A percentile compares a stretch with the other conserved stretches of the same genome.
Evolutionary conservation across 1,140 invertebrate genomes (phyloP).

Genomic region (Scaptomyza pallida): DNA sequence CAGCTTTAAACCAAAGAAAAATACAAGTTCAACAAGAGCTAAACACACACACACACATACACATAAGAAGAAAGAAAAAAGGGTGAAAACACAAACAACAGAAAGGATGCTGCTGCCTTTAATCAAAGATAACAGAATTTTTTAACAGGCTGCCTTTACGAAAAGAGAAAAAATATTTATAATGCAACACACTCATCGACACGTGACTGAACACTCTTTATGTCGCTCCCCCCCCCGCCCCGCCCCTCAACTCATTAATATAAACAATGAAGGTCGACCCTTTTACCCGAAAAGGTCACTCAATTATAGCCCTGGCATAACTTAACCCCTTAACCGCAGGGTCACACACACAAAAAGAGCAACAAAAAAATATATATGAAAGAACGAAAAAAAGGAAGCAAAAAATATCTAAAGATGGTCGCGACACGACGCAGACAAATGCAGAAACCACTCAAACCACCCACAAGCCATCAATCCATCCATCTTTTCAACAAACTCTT

Average conservation of each 20-base stretch:
- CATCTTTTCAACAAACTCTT: slow-evolving; percentile 77
- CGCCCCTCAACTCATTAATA: slow-evolving; percentile 43
- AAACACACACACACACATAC: slow-evolving; percentile 19
- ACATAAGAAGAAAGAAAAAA: neutral
- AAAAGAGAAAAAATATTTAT: neutral
- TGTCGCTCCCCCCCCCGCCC: no score
- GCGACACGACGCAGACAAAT: slow-evolving; percentile 52
- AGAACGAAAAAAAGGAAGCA: slow-evolving; percentile 3
- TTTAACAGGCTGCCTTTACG: neutral
- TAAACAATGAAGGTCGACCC: slow-evolving; percentile 16
- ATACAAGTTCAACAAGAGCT: neutral
- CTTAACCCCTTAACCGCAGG: slow-evolving; percentile 38
- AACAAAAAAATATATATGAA: slow-evolving; percentile 5
- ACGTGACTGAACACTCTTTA: no score
- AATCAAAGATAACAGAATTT: slow-evolving; percentile 30
- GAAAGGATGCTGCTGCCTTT: slow-evolving; percentile 15
- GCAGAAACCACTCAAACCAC: slow-evolving; percentile 32
- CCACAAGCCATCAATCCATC: slow-evolving; percentile 75
- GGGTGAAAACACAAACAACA: neutral
- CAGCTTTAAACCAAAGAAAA: neutral
- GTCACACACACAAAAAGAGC: neutral
- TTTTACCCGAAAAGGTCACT: slow-evolving; percentile 48
- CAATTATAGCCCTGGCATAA: slow-evolving; percentile 45
- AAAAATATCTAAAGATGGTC: slow-evolving; percentile 19
- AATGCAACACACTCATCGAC: slow-evolving; percentile 18